phyloP scores from a whole-genome alignment of 2,797 vertebrate genomes.

The Enteromius trimaculatus region DNA sequence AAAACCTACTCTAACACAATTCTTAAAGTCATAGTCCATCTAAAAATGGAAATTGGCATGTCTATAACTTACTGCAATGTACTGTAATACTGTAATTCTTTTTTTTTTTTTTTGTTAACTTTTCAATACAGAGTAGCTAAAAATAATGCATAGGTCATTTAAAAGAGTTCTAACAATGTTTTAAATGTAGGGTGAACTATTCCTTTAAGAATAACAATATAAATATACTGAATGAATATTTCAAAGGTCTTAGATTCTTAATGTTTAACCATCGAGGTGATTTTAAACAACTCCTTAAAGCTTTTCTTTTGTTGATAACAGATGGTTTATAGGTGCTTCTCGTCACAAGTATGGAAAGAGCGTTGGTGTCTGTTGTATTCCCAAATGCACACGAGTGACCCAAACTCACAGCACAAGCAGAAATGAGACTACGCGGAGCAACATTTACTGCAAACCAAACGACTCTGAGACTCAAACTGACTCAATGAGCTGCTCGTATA shows the following conservation, averaged over 20 bases:
- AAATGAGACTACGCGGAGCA: background rate
- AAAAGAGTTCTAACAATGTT: background rate
- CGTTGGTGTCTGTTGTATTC: background rate
- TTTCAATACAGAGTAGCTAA: background rate
- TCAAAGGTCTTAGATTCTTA: background rate
- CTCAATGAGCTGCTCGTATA: background rate
- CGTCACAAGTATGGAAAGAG: background rate
- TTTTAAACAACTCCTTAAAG: background rate
- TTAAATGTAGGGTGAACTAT: background rate
- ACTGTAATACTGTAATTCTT: too few species aligned
- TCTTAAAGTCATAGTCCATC: background rate
- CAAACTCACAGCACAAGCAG: background rate
- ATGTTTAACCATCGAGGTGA: background rate
- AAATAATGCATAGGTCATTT: background rate
- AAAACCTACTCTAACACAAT: background rate
- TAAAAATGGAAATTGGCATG: background rate
- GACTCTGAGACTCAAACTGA: background rate
- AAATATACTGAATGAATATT: background rate
- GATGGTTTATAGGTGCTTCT: background rate
- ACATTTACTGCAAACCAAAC: background rate
- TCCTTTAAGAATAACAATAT: background rate
- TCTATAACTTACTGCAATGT: background rate
- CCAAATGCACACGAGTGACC: background rate
- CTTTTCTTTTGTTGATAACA: background rate
- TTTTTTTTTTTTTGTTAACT: background rate